These are phyloP conservation scores for Chalcosyrphus nemorum DNA, from an alignment of 2,888 invertebrate genomes.

Conservation along the genomic window DNA sequence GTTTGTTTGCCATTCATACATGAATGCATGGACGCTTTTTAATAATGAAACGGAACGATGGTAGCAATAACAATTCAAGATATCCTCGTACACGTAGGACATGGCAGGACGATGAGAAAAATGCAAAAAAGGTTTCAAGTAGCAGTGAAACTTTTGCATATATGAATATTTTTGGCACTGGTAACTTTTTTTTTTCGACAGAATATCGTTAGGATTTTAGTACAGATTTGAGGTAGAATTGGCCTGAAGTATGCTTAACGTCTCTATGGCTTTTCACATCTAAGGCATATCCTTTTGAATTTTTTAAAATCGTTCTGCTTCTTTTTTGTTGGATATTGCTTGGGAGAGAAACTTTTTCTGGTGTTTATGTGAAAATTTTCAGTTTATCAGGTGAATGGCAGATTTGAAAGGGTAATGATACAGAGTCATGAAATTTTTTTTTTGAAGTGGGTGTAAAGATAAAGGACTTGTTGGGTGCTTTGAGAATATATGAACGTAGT, in stretches of 20 bases:
- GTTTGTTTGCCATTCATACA: constrained; percentile 74
- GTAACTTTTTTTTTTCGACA: constrained; percentile 18
- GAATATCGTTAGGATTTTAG: constrained; percentile 61
- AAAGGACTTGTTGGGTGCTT: too few species aligned
- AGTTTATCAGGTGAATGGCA: constrained; percentile 66
- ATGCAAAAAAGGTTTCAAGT: constrained; percentile 70
- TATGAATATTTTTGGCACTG: constrained; percentile 69
- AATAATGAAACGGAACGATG: constrained; percentile 74
- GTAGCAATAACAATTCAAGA: constrained; percentile 71
- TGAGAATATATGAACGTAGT: too few species aligned
- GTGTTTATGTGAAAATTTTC: constrained; percentile 61
- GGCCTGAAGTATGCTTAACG: constrained; percentile 64
- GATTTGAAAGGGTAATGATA: constrained; percentile 48
- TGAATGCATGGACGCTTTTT: constrained; percentile 76
- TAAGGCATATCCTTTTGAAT: constrained; percentile 35
- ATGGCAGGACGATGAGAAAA: constrained; percentile 60
- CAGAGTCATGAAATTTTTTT: constrained; percentile 54
- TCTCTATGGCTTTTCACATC: constrained; percentile 52
- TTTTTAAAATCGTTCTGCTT: constrained; percentile 1
- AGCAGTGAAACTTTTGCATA: constrained; percentile 73
- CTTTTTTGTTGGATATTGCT: neutral
- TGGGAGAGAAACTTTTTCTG: constrained; percentile 22
- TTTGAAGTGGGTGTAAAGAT: too few species aligned
- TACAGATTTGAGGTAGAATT: constrained; percentile 69
- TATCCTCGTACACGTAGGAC: constrained; percentile 66